phyloP scores from a whole-genome alignment of 2,113 vertebrate species.

The Pterophyllum scalare region DNA sequence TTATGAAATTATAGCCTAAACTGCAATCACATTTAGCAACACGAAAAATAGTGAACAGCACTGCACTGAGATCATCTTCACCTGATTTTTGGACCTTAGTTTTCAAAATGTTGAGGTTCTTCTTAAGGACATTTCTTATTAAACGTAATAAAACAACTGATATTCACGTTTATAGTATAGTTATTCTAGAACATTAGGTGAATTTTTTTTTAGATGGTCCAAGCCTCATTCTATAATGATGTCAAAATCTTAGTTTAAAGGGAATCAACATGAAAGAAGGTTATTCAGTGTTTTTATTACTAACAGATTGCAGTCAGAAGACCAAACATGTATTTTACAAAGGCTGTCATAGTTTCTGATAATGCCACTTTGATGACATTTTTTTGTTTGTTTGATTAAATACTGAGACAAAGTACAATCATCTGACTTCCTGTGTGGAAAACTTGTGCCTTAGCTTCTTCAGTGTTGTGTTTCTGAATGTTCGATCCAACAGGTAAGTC shows the following conservation, averaged over 20 bases:
- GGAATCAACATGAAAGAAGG: constrained; percentile 2
- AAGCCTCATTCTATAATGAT: constrained; percentile 5
- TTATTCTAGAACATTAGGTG: neutral
- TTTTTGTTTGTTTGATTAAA: constrained; percentile 11
- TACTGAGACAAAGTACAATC: neutral
- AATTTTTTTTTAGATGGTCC: neutral
- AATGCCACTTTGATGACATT: neutral
- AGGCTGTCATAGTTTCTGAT: neutral
- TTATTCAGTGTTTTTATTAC: neutral
- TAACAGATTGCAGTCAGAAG: neutral
- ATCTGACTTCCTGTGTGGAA: neutral
- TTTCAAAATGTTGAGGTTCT: neutral
- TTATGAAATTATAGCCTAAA: neutral
- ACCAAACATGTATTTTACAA: constrained; percentile 9
- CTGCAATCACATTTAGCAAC: neutral
- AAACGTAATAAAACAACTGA: too few species aligned
- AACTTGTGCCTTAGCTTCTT: constrained; percentile 56
- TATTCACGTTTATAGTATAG: neutral
- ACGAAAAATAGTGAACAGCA: neutral
- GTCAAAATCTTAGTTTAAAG: constrained; percentile 31
- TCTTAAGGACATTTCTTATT: neutral
- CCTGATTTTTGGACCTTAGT: neutral
- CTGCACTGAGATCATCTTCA: neutral
- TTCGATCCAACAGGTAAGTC: constrained; percentile 9
- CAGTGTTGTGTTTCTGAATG: neutral